Evolutionary conservation across 2,797 vertebrate genomes (phyloP).

Genomic region (Sciurus carolinensis): DNA sequence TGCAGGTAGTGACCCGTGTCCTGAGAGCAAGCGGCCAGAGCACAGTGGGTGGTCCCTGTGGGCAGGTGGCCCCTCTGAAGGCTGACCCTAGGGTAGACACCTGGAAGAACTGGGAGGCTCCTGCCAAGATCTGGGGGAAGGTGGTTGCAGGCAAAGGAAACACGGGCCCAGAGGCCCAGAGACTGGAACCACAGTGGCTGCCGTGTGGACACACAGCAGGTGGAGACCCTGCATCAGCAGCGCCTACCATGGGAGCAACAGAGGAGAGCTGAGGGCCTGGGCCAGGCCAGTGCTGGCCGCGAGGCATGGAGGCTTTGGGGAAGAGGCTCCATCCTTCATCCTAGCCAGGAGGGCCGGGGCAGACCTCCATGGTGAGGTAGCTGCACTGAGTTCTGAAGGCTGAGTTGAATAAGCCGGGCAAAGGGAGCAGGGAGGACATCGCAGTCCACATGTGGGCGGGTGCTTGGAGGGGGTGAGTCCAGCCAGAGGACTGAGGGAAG

Average conservation of each 20-base stretch:
- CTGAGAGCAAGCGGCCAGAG: not conserved
- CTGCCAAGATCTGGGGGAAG: not conserved
- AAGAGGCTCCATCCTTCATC: not conserved
- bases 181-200: not conserved
- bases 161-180: not conserved
- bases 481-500: not conserved
- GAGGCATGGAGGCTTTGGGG: not conserved
- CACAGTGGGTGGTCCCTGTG: not conserved
- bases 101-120: not conserved
- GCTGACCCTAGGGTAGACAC: not conserved
- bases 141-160: not conserved
- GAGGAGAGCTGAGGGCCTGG: not conserved
- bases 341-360: not conserved
- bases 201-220: not conserved
- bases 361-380: not conserved
- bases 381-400: not conserved
- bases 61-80: not conserved
- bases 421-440: not conserved
- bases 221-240: not conserved
- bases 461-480: not conserved
- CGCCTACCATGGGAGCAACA: not conserved
- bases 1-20: not conserved
- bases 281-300: too few relatives aligned
- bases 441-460: not conserved
- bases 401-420: not conserved